phyloP scores from a whole-genome alignment of 2,797 vertebrate species.

The Austrolebias charrua region DNA sequence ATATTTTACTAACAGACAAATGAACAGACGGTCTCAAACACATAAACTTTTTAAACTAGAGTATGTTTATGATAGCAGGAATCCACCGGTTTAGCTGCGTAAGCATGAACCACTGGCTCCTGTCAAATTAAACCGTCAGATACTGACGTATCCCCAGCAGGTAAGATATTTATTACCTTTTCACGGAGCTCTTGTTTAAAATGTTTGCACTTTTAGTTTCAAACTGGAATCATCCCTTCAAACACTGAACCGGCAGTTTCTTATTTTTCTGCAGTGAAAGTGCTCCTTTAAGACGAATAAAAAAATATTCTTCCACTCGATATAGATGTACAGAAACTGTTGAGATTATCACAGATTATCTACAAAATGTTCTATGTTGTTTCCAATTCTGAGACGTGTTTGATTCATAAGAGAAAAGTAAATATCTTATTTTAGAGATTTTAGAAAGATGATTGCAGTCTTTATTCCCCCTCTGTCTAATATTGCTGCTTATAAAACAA shows the following conservation, averaged over 20 bases:
- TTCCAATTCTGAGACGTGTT: slow-evolving; percentile 7
- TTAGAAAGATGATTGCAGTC: slow-evolving; percentile 21
- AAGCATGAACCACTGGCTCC: too few species aligned
- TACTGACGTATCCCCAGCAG: too few species aligned
- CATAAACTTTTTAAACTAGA: too few species aligned
- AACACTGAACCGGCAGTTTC: not conserved
- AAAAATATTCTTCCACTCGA: not conserved
- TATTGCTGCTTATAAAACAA: slow-evolving; percentile 63
- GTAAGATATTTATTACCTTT: too few species aligned
- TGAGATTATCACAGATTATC: slow-evolving; percentile 7
- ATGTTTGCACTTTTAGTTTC: not conserved
- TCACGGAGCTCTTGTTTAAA: too few species aligned
- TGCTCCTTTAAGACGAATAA: not conserved
- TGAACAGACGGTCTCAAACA: too few species aligned
- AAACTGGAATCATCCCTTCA: slow-evolving; percentile 1
- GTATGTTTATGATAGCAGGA: too few species aligned
- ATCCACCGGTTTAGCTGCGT: too few species aligned
- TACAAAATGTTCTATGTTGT: not conserved
- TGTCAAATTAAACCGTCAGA: too few species aligned
- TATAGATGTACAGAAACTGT: not conserved
- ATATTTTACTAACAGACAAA: too few species aligned
- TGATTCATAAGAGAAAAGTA: slow-evolving; percentile 2
- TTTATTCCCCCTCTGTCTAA: slow-evolving; percentile 42
- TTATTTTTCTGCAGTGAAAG: not conserved
- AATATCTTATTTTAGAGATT: slow-evolving; percentile 28